Conservation (phyloP, 2,888 invertebrate genomes). For the Ommatoiulus sabulosus region DNA sequence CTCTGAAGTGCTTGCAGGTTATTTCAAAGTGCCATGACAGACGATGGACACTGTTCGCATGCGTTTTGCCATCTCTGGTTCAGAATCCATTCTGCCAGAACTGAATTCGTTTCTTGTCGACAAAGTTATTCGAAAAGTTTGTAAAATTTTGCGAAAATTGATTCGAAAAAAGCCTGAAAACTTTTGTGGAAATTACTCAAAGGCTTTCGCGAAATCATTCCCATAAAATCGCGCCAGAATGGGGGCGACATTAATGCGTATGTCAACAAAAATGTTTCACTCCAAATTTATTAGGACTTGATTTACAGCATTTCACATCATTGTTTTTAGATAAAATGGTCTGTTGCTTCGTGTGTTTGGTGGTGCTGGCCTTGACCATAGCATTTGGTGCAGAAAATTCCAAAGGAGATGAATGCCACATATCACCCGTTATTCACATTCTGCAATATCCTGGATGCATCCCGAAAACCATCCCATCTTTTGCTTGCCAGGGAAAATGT, state of each 20-base stretch:
- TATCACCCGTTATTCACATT: constrained; percentile 91
- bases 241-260: background rate
- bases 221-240: background rate
- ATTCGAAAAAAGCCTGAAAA: background rate
- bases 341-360: constrained; percentile 41
- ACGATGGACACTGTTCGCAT: background rate
- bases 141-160: background rate
- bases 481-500: constrained; percentile 91
- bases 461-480: constrained; percentile 92
- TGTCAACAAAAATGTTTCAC: background rate
- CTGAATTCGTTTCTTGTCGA: background rate
- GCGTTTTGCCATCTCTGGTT: background rate
- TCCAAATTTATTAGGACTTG: background rate
- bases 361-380: constrained; percentile 54
- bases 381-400: constrained; percentile 53
- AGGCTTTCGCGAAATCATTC: background rate
- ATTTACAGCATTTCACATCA: background rate
- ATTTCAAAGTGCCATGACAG: background rate
- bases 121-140: background rate
- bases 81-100: too few species aligned
- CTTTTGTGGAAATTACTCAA: background rate
- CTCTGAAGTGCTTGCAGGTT: background rate
- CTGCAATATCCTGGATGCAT: constrained; percentile 91
- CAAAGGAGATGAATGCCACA: constrained; percentile 81
- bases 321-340: constrained; percentile 55